These are phyloP conservation scores for Athene noctua DNA, from an alignment of 2,113 vertebrate genomes.

Conservation along the genomic window DNA sequence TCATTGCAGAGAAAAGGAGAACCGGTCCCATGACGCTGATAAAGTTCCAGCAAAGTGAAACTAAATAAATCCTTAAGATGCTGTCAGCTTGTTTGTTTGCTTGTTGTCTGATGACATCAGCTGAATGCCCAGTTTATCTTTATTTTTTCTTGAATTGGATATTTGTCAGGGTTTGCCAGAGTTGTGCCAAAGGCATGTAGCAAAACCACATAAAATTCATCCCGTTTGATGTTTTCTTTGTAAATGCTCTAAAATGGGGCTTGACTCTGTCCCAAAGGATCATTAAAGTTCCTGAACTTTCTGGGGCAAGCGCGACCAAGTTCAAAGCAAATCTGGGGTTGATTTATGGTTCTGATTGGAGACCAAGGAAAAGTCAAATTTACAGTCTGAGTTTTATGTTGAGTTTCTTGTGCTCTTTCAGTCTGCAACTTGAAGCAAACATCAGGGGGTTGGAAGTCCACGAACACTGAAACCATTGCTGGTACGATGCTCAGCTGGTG, in stretches of 20 bases:
- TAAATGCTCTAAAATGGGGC: constrained; percentile 39
- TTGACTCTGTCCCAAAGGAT: constrained; percentile 61
- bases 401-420: background rate
- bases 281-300: constrained; percentile 67
- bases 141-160: background rate
- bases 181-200: constrained; percentile 49
- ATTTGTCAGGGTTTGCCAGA: constrained; percentile 25
- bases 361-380: constrained; percentile 62
- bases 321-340: constrained; percentile 62
- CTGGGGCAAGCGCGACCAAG: constrained; percentile 51
- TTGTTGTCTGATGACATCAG: constrained; percentile 18
- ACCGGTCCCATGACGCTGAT: background rate
- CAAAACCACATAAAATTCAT: constrained; percentile 33
- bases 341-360: constrained; percentile 61
- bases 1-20: background rate
- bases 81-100: constrained; percentile 12
- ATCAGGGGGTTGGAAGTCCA: constrained; percentile 8
- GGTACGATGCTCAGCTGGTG: constrained; percentile 9
- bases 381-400: constrained; percentile 44
- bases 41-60: constrained; percentile 32
- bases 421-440: background rate
- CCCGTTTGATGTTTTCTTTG: constrained; percentile 57
- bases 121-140: background rate
- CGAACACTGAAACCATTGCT: constrained; percentile 22
- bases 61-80: background rate